Base-by-base conservation (phyloP, 2,888 invertebrate genomes). In the Limenitis camilla region DNA sequence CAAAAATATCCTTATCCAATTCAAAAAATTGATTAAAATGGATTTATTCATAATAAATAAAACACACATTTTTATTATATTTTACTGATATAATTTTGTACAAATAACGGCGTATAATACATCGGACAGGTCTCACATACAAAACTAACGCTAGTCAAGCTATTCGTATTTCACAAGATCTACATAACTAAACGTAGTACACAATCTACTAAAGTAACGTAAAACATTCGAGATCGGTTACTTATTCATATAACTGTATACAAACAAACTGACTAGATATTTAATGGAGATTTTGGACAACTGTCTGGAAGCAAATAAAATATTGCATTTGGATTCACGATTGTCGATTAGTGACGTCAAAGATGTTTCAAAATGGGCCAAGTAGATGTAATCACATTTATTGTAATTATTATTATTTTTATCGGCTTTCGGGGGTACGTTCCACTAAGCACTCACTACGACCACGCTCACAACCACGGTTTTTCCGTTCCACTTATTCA, bases 21-120 rank as follows among this genome's bases (percentile, higher is more conserved):
- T n/a, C n/a, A n/a, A n/a, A n/a, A n/a, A n/a, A n/a, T n/a, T n/a
- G n/a, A n/a, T n/a, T n/a, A n/a, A n/a, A n/a, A n/a, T n/a, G n/a
- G n/a, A n/a, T n/a, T n/a, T n/a, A n/a, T n/a, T n/a, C n/a, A n/a
- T n/a, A n/a, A n/a, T n/a, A 47, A 50, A 52, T 55, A 41, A 52
- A 55, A 52, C 47, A 50, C 31, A 39, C 41, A 29, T 42, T 36
- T 67, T 72, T 67, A 71, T 72, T 71, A 72, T 74, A 76, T 81
- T 85, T 86, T 84, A 87, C 82, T 86, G 86, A 85, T 84, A 86
- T 86, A 86, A 83, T 87, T 88, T 88, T 88, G 86, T 88, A 88
- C 88, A 88, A 88, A 88, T 88, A 88, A 88, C 86, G 87, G 88
- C 84, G 71, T 88, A 88, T 88, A 76, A 74, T 88, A 88, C 88